Conservation (phyloP, 2,888 invertebrate species). For the Zelleria hepariella region DNA sequence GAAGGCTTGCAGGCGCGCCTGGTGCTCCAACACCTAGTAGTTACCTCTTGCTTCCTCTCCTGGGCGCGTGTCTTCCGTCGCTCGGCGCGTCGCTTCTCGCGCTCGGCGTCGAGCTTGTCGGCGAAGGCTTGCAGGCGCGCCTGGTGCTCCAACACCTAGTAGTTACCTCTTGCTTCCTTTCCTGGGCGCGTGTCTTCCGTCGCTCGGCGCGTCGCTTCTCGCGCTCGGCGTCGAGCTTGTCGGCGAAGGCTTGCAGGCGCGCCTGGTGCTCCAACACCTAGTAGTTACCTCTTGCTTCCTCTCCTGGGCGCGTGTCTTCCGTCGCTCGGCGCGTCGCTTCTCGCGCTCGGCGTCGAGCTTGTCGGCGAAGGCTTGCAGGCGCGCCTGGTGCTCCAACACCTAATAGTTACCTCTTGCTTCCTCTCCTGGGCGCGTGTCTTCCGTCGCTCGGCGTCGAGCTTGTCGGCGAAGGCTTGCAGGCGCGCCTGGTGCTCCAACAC, state of each 20-base stretch:
- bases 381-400: too few relatives aligned
- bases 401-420: too few relatives aligned
- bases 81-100: constrained; percentile 39
- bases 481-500: too few relatives aligned
- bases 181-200: constrained; percentile 45
- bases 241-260: constrained; percentile 75
- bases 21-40: too few relatives aligned
- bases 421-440: too few relatives aligned
- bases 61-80: constrained; percentile 46
- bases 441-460: too few relatives aligned
- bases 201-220: constrained; percentile 39
- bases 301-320: constrained; percentile 50
- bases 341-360: constrained; percentile 47
- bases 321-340: constrained; percentile 39
- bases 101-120: constrained; percentile 56
- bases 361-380: constrained; percentile 74
- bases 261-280: too few relatives aligned
- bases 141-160: too few relatives aligned
- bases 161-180: constrained; percentile 68
- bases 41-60: constrained; percentile 66
- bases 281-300: constrained; percentile 66
- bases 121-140: constrained; percentile 73
- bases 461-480: too few relatives aligned
- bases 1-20: constrained; percentile 74
- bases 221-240: constrained; percentile 48